phyloP scores from a whole-genome alignment of 2,888 invertebrate species.

The Drosophila mettleri region DNA sequence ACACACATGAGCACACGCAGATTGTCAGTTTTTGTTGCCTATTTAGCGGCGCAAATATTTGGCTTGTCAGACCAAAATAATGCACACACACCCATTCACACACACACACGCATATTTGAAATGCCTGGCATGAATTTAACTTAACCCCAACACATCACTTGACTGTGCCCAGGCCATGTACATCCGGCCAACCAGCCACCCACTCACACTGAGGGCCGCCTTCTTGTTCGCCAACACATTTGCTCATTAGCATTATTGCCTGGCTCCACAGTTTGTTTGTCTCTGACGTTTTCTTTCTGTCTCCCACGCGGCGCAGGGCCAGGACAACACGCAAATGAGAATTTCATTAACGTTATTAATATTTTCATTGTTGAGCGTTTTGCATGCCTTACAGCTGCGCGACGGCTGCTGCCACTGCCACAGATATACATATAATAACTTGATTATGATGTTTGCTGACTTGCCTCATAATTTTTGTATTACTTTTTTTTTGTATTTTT shows the following conservation, averaged over 20 bases:
- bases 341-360: conserved; percentile 78
- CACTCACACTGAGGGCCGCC: neutral
- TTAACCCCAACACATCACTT: conserved; percentile 54
- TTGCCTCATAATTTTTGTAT: conserved; percentile 35
- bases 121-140: conserved; percentile 41
- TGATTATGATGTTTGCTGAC: conserved; percentile 69
- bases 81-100: conserved; percentile 2
- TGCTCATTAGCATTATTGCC: conserved; percentile 71
- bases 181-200: neutral
- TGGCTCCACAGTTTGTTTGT: conserved; percentile 46
- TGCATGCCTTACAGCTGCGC: conserved; percentile 41
- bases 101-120: conserved; percentile 1
- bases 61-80: conserved; percentile 28
- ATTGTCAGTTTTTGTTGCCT: conserved; percentile 54
- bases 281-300: conserved; percentile 23
- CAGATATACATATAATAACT: conserved; percentile 48
- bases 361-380: conserved; percentile 71
- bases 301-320: neutral
- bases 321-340: conserved; percentile 58
- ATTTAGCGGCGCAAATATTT: conserved; percentile 65
- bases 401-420: conserved; percentile 3
- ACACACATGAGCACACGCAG: neutral
- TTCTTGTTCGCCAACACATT: conserved; percentile 26
- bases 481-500: conserved; percentile 13
- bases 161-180: neutral